phyloP scores from a whole-genome alignment of 2,888 invertebrate genomes.

The Drosophila maculinotata region DNA sequence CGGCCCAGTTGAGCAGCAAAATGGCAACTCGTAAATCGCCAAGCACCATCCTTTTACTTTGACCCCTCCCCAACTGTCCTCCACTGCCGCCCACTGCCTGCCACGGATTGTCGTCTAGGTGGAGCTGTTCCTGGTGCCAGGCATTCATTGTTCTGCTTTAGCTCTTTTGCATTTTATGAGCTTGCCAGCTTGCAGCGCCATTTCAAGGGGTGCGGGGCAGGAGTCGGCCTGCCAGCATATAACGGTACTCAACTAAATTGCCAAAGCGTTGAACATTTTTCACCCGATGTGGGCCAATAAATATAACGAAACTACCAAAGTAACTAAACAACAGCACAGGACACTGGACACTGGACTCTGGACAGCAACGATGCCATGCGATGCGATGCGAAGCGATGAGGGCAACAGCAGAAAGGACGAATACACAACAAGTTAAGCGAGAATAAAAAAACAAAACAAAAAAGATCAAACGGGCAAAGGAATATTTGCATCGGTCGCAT shows the following conservation, averaged over 20 bases:
- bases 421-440: conserved; percentile 45
- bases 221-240: conserved; percentile 65
- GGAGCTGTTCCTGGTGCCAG: conserved; percentile 30
- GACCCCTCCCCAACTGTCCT: no score
- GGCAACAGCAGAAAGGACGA: conserved; percentile 27
- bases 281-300: conserved; percentile 85
- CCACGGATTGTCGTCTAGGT: conserved; percentile 49
- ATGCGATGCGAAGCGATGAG: conserved; percentile 19
- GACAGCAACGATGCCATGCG: conserved; percentile 24
- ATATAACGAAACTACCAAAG: conserved; percentile 83
- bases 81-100: neutral
- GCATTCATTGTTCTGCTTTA: conserved; percentile 73
- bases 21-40: conserved; percentile 77
- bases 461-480: conserved; percentile 26
- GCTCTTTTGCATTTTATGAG: conserved; percentile 74
- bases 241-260: conserved; percentile 80
- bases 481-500: neutral
- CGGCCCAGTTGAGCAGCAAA: conserved; percentile 76
- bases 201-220: neutral
- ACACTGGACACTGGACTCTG: conserved; percentile 38
- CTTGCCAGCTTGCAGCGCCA: conserved; percentile 22
- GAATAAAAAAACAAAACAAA: neutral
- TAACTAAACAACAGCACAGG: conserved; percentile 73
- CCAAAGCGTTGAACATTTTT: conserved; percentile 84
- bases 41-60: conserved; percentile 18